These are phyloP conservation scores for Cairina moschata DNA, from an alignment of 2,113 vertebrate species.

Conservation along the genomic window DNA sequence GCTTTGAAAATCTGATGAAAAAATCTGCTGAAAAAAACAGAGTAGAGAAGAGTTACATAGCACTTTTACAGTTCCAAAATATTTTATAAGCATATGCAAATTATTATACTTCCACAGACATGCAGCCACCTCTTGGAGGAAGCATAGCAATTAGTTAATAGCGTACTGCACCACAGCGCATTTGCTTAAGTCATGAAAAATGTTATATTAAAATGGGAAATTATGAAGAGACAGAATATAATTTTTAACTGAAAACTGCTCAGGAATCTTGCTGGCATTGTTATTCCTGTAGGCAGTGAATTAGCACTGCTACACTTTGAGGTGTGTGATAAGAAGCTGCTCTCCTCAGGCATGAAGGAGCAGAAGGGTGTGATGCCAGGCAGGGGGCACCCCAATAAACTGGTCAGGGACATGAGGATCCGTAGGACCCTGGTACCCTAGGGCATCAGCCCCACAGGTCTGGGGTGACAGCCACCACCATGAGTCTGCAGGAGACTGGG, in stretches of 20 bases:
- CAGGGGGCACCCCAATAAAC: accelerated
- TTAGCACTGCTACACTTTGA: background rate
- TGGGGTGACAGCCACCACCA: background rate
- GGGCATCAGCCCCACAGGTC: background rate
- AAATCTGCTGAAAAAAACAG: background rate
- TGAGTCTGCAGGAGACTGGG: background rate
- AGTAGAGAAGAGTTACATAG: background rate
- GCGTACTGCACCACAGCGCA: background rate
- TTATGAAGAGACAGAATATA: background rate
- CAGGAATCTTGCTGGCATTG: background rate
- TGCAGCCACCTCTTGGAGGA: background rate
- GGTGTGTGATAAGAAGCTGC: background rate
- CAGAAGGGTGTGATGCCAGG: accelerated
- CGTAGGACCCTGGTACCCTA: background rate
- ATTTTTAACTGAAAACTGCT: constrained; percentile 26
- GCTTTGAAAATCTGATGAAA: background rate
- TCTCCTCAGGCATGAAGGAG: background rate
- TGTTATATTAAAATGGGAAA: background rate
- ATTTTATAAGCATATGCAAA: background rate
- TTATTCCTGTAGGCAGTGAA: background rate
- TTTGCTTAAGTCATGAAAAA: constrained; percentile 4
- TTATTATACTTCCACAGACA: background rate
- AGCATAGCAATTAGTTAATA: background rate
- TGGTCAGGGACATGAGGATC: background rate
- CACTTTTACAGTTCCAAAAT: background rate